Evolutionary conservation across 2,797 vertebrate genomes (phyloP), one percentile per base, ranked within the genome.

Genomic region (Nothura maculosa): DNA sequence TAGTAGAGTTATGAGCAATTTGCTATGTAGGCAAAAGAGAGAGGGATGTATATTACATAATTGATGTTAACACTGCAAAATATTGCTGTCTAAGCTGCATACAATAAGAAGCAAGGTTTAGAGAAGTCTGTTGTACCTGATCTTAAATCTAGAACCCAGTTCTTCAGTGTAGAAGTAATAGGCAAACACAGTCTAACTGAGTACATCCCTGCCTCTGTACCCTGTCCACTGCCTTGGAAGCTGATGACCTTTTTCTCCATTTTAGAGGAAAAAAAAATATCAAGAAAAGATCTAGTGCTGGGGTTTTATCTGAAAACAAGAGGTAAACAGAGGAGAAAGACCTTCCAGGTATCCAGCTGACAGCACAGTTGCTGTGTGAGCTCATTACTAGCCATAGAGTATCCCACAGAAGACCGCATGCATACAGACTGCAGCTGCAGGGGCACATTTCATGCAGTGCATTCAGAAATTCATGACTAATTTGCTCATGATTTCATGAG

Each of bases 391-490:
- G 9, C 19, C 8, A 6, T 9, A 34, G 22, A 42, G 12, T 10
- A 4, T 34, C 22, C 32, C 61, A 36, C 12, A 34, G n/a, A 64
- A 38, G 40, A 61, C 20, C 27, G 19, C 4, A 10, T 4, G 14
- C 21, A 36, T 47, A 21, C 0, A 0, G 17, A 30, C 16, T 52
- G 27, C 30, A 47, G 20, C 12, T 3, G 2, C 5, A 18, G 16
- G 55, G 19, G 13, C 82, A 42, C 1, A 22, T 19, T 57, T 74
- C 28, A 20, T 20, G 3, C 20, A 73, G n/a, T n/a, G 1, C 1
- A 19, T 6, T 7, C 5, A 40, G 25, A 6, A 34, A 19, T 38
- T 75, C 78, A 30, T 62, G 22, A 14, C 28, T 42, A 13, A 78
- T 87, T 69, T 69, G 5, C 6, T 38, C 12, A 24, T 30, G 48